Evolutionary conservation across 2,113 vertebrate species (phyloP).

Genomic region (Leucosticte australis): DNA sequence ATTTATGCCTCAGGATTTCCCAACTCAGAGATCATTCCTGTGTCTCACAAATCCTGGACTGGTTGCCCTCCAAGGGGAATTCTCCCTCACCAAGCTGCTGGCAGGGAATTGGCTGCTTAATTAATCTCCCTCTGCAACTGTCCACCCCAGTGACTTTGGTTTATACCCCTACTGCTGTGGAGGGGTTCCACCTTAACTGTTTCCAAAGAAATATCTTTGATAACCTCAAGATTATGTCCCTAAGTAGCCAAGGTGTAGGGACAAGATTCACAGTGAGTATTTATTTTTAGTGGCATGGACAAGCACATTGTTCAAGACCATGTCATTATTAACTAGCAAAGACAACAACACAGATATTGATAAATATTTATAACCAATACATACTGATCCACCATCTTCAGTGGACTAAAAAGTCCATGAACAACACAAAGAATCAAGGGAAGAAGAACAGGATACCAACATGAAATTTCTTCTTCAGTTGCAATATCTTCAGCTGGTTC

Average conservation of each 20-base stretch:
- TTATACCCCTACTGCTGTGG: neutral
- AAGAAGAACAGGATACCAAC: neutral
- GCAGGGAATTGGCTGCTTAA: neutral
- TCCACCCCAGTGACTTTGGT: accelerated
- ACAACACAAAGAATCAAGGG: neutral
- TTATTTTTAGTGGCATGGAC: neutral
- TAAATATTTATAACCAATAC: neutral
- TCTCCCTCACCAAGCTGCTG: accelerated
- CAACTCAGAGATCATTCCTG: neutral
- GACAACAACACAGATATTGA: neutral
- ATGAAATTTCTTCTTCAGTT: neutral
- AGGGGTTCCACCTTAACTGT: neutral
- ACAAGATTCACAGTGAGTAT: neutral
- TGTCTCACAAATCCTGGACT: neutral
- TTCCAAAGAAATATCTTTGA: neutral
- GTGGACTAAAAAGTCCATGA: neutral
- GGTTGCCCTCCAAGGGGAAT: neutral
- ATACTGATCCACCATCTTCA: neutral
- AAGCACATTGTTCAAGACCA: neutral
- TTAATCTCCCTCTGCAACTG: neutral
- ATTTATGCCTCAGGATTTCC: neutral
- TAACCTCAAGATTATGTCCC: neutral
- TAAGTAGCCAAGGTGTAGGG: neutral
- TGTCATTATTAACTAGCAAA: neutral
- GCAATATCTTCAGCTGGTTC: neutral